phyloP scores from a whole-genome alignment of 2,888 invertebrate genomes.

The Drepanosiphum platanoidis region DNA sequence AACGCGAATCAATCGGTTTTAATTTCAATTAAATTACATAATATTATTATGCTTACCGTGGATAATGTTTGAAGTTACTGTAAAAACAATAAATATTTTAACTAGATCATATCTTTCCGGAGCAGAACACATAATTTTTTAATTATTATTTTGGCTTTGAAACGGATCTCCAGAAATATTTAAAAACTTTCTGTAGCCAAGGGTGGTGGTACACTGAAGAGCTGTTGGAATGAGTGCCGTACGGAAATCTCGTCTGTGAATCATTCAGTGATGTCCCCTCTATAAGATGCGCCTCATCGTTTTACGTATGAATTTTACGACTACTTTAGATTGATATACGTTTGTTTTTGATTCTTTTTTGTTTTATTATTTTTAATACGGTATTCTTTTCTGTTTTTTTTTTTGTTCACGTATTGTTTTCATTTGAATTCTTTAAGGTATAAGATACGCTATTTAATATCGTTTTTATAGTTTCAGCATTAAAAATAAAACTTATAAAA shows the following conservation, averaged over 20 bases:
- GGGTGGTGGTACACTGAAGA: constrained; percentile 47
- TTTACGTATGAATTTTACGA: constrained; percentile 46
- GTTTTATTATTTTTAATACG: constrained; percentile 42
- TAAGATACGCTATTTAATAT: constrained; percentile 12
- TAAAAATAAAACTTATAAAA: not conserved
- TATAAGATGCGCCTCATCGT: constrained; percentile 8
- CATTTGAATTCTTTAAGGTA: constrained; percentile 11
- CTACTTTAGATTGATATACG: constrained; percentile 27
- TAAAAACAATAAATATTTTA: not conserved
- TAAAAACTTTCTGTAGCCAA: constrained; percentile 30
- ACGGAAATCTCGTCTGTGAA: constrained; percentile 30
- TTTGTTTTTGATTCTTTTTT: constrained; percentile 48
- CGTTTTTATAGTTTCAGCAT: constrained; percentile 39
- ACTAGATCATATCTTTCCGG: not conserved
- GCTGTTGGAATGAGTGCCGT: constrained; percentile 29
- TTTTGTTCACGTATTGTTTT: constrained; percentile 19
- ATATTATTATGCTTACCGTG: constrained; percentile 32
- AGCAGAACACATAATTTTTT: not conserved
- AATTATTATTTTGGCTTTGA: not conserved
- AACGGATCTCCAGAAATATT: not conserved
- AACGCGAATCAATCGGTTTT: not conserved
- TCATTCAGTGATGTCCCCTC: constrained; percentile 40
- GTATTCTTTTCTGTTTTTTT: not conserved
- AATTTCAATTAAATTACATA: not conserved
- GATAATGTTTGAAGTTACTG: not conserved